These are phyloP conservation scores for Euura lappo DNA, from an alignment of 1,140 invertebrate species.

Conservation along the genomic window DNA sequence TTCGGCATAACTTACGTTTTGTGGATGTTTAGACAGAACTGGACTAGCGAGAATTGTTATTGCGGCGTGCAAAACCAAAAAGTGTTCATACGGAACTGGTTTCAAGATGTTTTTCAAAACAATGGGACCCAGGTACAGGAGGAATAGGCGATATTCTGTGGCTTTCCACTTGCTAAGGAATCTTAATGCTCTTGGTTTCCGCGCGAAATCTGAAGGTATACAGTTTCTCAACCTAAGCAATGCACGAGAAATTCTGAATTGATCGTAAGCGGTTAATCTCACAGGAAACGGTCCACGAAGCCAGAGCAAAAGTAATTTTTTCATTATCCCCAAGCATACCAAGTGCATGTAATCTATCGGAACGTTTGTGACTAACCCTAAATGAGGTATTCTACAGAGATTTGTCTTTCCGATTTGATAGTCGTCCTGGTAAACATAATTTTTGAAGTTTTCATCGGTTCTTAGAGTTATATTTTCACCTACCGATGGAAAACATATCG, in stretches of 20 bases:
- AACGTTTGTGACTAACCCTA: conserved; percentile 21
- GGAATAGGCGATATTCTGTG: too few species aligned
- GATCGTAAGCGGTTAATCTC: too few species aligned
- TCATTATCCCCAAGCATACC: conserved; percentile 37
- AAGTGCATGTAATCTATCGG: conserved; percentile 42
- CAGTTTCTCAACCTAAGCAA: conserved; percentile 6
- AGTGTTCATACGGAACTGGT: conserved; percentile 20
- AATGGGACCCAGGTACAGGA: too few species aligned
- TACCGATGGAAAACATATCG: conserved; percentile 27
- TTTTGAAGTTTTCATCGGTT: neutral
- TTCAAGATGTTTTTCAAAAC: too few species aligned
- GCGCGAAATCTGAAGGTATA: conserved; percentile 37
- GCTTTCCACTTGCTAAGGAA: too few species aligned
- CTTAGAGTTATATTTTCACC: conserved; percentile 16
- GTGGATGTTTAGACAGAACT: neutral
- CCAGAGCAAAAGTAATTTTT: conserved; percentile 37
- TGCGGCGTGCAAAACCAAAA: conserved; percentile 17
- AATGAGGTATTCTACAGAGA: too few species aligned
- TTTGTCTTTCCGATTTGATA: neutral
- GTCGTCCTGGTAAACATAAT: neutral
- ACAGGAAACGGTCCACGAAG: conserved; percentile 27
- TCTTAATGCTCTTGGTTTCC: conserved; percentile 34
- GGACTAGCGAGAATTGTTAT: conserved; percentile 13
- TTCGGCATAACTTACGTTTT: conserved; percentile 14
- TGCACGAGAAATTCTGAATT: too few species aligned